Conservation (phyloP, 2,797 vertebrate species). For the Astyanax mexicanus region DNA sequence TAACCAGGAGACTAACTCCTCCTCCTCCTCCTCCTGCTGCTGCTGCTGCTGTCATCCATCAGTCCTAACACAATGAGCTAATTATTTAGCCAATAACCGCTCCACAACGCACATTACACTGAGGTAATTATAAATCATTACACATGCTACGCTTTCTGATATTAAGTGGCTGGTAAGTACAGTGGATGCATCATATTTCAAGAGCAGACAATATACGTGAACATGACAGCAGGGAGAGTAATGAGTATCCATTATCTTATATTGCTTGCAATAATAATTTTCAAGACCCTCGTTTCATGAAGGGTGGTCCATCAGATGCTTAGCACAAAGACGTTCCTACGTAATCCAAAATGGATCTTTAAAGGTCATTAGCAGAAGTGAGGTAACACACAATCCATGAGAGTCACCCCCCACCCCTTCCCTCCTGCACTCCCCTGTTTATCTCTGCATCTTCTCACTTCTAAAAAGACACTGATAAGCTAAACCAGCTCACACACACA, state of each 20-base stretch:
- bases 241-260: constrained; percentile 67
- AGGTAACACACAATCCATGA: constrained; percentile 34
- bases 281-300: constrained; percentile 59
- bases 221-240: constrained; percentile 63
- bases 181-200: constrained; percentile 64
- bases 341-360: constrained; percentile 65
- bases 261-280: constrained; percentile 67
- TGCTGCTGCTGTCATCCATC: constrained; percentile 49
- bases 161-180: constrained; percentile 65
- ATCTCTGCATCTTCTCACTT: constrained; percentile 12
- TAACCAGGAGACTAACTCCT: constrained; percentile 2
- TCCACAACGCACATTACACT: constrained; percentile 59
- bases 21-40: constrained; percentile 40
- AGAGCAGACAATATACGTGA: constrained; percentile 56
- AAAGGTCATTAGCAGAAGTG: constrained; percentile 60
- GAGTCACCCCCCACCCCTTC: not conserved
- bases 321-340: constrained; percentile 56
- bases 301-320: constrained; percentile 61
- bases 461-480: not conserved
- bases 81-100: constrained; percentile 62
- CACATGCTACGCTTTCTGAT: constrained; percentile 59
- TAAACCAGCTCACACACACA: not conserved
- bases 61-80: constrained; percentile 59
- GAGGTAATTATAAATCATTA: constrained; percentile 64
- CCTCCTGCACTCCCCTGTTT: not conserved